These are phyloP conservation scores for Gila robusta DNA, from an alignment of 2,797 vertebrate genomes.

Conservation along the genomic window DNA sequence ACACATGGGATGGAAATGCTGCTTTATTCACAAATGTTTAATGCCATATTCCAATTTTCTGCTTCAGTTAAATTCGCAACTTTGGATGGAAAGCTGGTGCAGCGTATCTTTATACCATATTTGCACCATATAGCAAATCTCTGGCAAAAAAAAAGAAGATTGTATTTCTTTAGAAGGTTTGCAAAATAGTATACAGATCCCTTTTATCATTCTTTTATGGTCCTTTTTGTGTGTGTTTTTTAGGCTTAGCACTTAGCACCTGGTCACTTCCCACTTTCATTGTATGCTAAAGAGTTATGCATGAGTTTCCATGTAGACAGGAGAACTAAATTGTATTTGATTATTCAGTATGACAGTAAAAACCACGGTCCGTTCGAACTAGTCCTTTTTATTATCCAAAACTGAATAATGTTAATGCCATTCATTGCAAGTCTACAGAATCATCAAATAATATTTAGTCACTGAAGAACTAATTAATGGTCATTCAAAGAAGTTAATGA, in stretches of 20 bases:
- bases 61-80: neutral
- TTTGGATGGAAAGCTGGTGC: neutral
- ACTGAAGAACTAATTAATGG: neutral
- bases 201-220: neutral
- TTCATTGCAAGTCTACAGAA: neutral
- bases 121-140: neutral
- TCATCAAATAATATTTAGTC: neutral
- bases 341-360: neutral
- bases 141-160: neutral
- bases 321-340: neutral
- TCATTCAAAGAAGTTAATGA: too few relatives aligned
- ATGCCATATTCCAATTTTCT: neutral
- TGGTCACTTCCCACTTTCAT: neutral
- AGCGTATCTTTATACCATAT: neutral
- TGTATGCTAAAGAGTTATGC: neutral
- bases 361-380: neutral
- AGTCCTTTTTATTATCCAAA: neutral
- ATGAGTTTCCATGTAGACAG: neutral
- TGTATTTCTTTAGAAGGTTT: neutral
- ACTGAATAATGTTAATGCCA: neutral
- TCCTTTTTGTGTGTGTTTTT: neutral
- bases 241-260: neutral
- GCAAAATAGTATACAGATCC: neutral
- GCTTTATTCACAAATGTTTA: neutral
- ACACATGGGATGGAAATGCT: neutral